Conservation (phyloP, 2,113 vertebrate species). For the Oophaga pumilio region DNA sequence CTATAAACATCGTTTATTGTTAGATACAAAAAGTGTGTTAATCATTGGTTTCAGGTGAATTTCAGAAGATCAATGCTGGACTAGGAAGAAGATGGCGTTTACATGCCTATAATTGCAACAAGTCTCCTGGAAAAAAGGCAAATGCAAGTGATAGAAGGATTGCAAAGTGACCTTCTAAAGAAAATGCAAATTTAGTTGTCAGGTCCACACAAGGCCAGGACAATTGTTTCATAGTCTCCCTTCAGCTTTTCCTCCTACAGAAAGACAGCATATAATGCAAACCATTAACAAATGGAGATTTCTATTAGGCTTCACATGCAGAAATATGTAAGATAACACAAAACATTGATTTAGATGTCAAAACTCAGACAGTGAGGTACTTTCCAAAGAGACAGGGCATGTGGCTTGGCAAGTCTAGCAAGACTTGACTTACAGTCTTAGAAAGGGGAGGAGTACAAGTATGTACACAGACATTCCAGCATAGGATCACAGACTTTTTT, state of each 20-base stretch:
- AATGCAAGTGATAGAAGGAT: neutral
- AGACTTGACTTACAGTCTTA: too few species aligned
- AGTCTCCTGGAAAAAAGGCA: neutral
- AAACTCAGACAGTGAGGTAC: too few species aligned
- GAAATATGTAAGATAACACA: too few species aligned
- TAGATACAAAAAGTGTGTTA: neutral
- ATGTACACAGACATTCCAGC: too few species aligned
- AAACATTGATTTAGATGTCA: too few species aligned
- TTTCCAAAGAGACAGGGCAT: too few species aligned
- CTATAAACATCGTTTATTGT: slow-evolving; percentile 13
- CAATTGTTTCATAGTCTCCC: slow-evolving; percentile 91
- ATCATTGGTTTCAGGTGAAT: neutral
- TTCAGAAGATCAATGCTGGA: neutral
- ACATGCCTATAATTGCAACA: neutral
- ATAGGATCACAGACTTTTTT: too few species aligned
- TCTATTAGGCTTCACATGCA: too few species aligned
- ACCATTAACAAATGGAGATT: too few species aligned
- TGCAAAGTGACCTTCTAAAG: neutral
- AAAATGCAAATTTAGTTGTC: slow-evolving; percentile 65
- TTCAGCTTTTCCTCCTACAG: slow-evolving; percentile 88
- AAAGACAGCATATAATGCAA: slow-evolving; percentile 41
- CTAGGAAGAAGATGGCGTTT: neutral
- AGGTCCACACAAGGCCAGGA: slow-evolving; percentile 85
- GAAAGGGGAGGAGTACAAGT: too few species aligned
- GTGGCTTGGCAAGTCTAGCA: too few species aligned